Conservation (phyloP, 2,113 vertebrate genomes). For the Scolopax mira region DNA sequence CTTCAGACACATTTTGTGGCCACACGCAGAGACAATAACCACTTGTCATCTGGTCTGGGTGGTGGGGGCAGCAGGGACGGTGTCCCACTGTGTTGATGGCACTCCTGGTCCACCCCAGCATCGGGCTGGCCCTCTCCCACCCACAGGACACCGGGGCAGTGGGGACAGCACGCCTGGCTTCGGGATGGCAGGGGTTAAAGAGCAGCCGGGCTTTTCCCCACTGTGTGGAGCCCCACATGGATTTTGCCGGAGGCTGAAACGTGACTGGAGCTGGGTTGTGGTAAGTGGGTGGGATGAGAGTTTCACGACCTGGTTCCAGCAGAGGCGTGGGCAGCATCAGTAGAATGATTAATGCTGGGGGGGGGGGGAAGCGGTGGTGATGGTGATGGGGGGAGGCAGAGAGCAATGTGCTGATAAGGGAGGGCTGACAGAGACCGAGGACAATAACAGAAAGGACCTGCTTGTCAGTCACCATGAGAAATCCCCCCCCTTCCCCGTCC, state of each 20-base stretch:
- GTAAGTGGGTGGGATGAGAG: slow-evolving; percentile 13
- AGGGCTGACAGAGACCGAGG: background rate
- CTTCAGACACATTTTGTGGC: background rate
- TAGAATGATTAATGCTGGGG: slow-evolving; percentile 5
- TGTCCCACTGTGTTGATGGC: too few species aligned
- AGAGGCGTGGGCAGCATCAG: slow-evolving; percentile 31
- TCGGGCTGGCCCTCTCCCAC: background rate
- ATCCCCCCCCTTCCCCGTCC: background rate
- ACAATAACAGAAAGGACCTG: background rate
- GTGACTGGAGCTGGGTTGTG: background rate
- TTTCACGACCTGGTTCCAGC: slow-evolving; percentile 17
- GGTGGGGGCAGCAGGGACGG: too few species aligned
- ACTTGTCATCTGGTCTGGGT: background rate
- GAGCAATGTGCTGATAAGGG: background rate
- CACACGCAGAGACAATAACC: background rate
- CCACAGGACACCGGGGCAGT: accelerated
- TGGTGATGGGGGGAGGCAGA: background rate
- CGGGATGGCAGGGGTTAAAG: background rate
- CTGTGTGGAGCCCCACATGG: background rate
- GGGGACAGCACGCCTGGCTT: background rate
- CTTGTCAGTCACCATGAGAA: background rate
- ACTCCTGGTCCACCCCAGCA: background rate
- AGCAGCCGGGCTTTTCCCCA: background rate
- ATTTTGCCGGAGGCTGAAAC: background rate
- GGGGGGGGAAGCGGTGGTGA: background rate